Evolutionary conservation across 2,888 invertebrate species (phyloP), one percentile per base, ranked within the genome.

Genomic region (Drosophila acutilabella): DNA sequence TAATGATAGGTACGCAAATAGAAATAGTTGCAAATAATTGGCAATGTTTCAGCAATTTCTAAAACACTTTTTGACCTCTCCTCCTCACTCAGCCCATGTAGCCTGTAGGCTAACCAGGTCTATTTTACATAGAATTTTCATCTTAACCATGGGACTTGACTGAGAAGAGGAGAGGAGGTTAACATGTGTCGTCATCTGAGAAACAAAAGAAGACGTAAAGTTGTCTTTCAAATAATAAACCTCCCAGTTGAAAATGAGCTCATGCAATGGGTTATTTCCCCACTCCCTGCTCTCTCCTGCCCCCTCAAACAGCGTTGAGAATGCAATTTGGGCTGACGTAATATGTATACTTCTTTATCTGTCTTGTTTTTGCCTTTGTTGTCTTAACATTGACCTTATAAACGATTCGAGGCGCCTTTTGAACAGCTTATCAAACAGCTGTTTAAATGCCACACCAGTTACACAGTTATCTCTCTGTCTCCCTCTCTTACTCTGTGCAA

Each of bases 1-100:
- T 44, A 64, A 64, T 70, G 40, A 38, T 59, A 69, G 70, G 10
- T 62, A 73, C 62, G 47, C 73, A 73, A 73, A 74, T 62, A 69
- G 58, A 72, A 72, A 48, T 53, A 45, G 71, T 76, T 67, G 68
- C 47, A 66, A 68, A 75, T 83, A 78, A 74, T 81, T 77, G 80
- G 76, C 72, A 79, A 59, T 73, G 66, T 73, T 72, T 82, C 78
- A 74, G 82, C 81, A 64, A 75, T 61, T 70, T 82, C 60, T 76
- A 56, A 42, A 38, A 11, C 14, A 57, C 8, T 4, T 33, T 36
- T 8, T 7, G 45, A 54, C 51, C 14, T 7, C n/a, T 36, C 8
- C 42, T 30, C 8, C 8, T 57, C 16, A 41, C 14, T 6, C 7
- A 10, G 1, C 6, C 38, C 10, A 6, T 8, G 1, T 30, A 13